These are phyloP conservation scores for Trachymyrmex cornetzi DNA, from an alignment of 1,140 invertebrate species.

Conservation along the genomic window DNA sequence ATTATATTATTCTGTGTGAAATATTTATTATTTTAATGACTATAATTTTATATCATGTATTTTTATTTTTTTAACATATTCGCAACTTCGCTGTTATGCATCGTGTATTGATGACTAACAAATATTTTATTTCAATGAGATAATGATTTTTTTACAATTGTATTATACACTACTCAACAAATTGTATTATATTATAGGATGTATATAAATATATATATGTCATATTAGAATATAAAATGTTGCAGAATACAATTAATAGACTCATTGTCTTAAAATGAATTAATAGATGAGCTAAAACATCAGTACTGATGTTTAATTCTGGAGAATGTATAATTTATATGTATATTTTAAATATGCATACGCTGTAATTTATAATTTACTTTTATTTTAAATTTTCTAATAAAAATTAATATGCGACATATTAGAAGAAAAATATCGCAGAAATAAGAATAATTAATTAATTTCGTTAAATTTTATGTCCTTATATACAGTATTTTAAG, in stretches of 20 bases:
- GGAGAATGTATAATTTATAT: background rate
- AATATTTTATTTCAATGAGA: no score
- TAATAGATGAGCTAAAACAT: background rate
- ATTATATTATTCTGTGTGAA: conserved; percentile 9
- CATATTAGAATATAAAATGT: no score
- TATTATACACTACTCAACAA: no score
- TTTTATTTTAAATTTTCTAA: background rate
- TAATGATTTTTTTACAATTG: no score
- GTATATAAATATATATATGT: no score
- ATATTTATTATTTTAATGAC: background rate
- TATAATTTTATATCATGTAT: background rate
- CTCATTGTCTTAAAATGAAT: background rate
- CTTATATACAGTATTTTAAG: background rate
- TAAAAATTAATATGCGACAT: background rate
- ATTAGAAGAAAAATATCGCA: background rate
- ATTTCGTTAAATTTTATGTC: background rate
- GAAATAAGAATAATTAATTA: background rate
- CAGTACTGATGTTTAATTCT: background rate
- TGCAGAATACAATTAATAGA: background rate
- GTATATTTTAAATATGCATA: background rate
- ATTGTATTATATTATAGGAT: no score
- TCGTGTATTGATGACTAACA: background rate
- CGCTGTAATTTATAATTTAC: background rate
- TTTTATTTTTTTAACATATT: background rate
- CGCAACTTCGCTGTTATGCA: background rate